phyloP scores from a whole-genome alignment of 1,140 invertebrate genomes.

The Fragariocoptes setiger region DNA sequence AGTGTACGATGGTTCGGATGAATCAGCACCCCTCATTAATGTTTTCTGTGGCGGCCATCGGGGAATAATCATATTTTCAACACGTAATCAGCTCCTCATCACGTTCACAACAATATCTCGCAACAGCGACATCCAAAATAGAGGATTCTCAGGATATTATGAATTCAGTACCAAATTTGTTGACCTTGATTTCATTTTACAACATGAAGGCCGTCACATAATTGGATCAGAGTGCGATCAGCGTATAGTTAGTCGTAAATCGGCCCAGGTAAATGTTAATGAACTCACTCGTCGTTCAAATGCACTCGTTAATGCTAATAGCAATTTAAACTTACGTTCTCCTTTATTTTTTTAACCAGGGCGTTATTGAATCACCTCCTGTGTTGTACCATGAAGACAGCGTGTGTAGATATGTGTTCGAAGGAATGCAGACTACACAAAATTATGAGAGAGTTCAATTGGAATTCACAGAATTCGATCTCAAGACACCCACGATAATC shows the following conservation, averaged over 20 bases:
- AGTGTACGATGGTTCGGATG: constrained; percentile 68
- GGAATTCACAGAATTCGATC: constrained; percentile 55
- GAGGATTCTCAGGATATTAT: constrained; percentile 76
- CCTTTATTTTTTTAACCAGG: too few species aligned
- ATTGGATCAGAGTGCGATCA: constrained; percentile 85
- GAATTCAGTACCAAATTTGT: constrained; percentile 87
- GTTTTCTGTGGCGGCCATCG: constrained; percentile 91
- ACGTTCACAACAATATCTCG: constrained; percentile 57
- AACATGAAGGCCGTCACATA: constrained; percentile 63
- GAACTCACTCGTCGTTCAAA: too few species aligned
- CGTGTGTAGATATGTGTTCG: constrained; percentile 85
- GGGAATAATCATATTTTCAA: constrained; percentile 74
- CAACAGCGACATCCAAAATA: constrained; percentile 62
- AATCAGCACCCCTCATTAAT: constrained; percentile 54
- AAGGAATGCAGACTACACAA: constrained; percentile 76
- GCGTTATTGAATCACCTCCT: constrained; percentile 68
- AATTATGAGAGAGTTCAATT: constrained; percentile 66
- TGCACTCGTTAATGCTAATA: too few species aligned
- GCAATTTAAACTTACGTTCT: too few species aligned
- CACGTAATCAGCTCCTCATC: constrained; percentile 51
- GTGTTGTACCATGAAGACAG: constrained; percentile 70
- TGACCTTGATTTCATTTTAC: constrained; percentile 58
- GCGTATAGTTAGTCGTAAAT: constrained; percentile 68
- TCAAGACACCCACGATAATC: constrained; percentile 27
- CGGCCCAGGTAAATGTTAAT: too few species aligned